phyloP scores from a whole-genome alignment of 2,113 vertebrate genomes.

The Leiothrix lutea region DNA sequence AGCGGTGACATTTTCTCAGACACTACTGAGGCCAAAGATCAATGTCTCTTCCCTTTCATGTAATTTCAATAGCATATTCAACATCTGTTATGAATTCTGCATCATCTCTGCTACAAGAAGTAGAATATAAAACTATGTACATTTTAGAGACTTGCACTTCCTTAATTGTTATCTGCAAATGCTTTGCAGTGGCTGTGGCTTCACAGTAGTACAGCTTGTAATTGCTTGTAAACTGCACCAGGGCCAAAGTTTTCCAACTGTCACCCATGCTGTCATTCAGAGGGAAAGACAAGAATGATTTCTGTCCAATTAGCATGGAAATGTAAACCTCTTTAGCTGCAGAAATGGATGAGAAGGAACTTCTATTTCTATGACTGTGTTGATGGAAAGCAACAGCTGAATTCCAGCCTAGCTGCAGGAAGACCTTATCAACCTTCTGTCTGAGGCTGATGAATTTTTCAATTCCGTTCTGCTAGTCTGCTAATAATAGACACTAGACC shows the following conservation, averaged over 20 bases:
- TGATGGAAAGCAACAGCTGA: background rate
- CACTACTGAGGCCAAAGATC: background rate
- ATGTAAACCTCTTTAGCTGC: background rate
- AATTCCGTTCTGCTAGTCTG: background rate
- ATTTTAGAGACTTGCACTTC: background rate
- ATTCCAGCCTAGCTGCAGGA: background rate
- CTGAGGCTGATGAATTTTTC: conserved; percentile 37
- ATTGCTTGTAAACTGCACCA: background rate
- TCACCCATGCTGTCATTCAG: background rate
- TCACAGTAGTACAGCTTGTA: background rate
- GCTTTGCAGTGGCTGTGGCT: background rate
- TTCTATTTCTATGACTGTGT: background rate
- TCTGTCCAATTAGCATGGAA: background rate
- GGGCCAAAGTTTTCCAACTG: background rate
- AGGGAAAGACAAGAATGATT: background rate
- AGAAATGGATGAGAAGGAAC: background rate
- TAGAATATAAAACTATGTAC: background rate
- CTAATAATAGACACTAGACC: conserved; percentile 28
- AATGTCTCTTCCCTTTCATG: background rate
- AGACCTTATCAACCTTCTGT: background rate
- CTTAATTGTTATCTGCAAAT: background rate
- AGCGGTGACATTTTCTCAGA: conserved; percentile 14
- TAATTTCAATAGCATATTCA: background rate
- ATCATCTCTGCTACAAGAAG: conserved; percentile 2
- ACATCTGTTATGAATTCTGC: conserved; percentile 17